Evolutionary conservation across 2,113 vertebrate genomes (phyloP).

Genomic region (Anolis sagrei): DNA sequence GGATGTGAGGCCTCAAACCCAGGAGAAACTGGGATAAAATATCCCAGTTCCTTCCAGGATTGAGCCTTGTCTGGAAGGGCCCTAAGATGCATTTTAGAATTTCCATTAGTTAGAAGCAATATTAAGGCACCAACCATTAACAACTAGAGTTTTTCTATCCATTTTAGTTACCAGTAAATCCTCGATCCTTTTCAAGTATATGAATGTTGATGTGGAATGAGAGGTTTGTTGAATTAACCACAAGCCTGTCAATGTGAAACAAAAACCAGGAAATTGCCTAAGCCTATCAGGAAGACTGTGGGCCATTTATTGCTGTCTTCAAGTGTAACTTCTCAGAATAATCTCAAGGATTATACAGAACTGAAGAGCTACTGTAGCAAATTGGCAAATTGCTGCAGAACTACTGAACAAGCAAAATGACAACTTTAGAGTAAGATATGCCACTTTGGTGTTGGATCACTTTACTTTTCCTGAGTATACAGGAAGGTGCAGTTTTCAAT

Average conservation of each 20-base stretch:
- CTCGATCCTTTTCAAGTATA: too few relatives aligned
- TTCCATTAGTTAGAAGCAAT: too few relatives aligned
- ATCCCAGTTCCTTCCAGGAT: too few relatives aligned
- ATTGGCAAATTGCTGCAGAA: neutral
- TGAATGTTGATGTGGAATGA: neutral
- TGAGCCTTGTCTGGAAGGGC: too few relatives aligned
- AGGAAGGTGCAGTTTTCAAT: slow-evolving; percentile 30
- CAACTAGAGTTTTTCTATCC: too few relatives aligned
- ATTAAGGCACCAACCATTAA: too few relatives aligned
- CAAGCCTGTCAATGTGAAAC: neutral
- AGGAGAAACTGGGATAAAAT: too few relatives aligned
- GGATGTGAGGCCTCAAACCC: too few relatives aligned
- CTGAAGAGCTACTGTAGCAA: neutral
- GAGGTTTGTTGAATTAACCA: neutral
- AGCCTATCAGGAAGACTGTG: neutral
- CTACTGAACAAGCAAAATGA: slow-evolving; percentile 26
- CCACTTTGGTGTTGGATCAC: slow-evolving; percentile 7
- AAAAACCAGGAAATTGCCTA: neutral
- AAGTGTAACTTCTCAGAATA: neutral
- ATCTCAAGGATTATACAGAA: neutral
- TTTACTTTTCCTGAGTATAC: slow-evolving; percentile 23
- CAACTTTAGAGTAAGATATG: neutral
- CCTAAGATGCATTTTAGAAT: too few relatives aligned
- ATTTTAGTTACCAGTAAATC: too few relatives aligned
- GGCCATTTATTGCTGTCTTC: neutral